Evolutionary conservation across 2,113 vertebrate genomes (phyloP), one percentile per base, ranked within the genome.

Genomic region (Pluvialis apricaria): DNA sequence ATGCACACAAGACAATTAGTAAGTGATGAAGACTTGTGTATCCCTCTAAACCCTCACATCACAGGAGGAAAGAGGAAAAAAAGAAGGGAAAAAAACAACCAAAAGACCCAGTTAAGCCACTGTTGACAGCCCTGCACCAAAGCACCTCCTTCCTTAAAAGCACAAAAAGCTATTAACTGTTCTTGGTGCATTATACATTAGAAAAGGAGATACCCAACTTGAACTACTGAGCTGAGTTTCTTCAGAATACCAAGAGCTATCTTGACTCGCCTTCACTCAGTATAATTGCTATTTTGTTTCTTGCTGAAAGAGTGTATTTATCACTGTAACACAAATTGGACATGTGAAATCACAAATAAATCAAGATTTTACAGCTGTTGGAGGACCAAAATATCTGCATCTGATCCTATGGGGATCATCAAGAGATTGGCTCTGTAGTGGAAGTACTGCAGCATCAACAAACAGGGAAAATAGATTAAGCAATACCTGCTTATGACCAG

Each of bases 201-300:
- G 57, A 82, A 55, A 55, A 47, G 29, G 34, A 57, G 12, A 42
- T 12, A 28, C 0, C 18, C 36, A 81, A 93, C 64, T 69, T 61
- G 21, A 83, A 45, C 34, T 68, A 47, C 18, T 19, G 61, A 75
- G 21, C 18, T 19, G 61, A 75, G 21, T 44, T 91, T 82, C 34
- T 73, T 79, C 62, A 58, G 38, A 61, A 90, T 34, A 60, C 61
- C 55, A 82, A 73, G 13, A 87, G 25, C n/a, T 81, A 71, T 54
- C 61, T 70, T 49, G 38, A 60, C 47, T 68, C 51, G 38, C 25
- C 16, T 66, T 70, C 51, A 24, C 29, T 87, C 36, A 52, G 34
- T 72, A 51, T 40, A 85, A 85, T 32, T 68, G 31, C 14, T 85
- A 76, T 71, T 91, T 88, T 92, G 32, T 90, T 88, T 88, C 90